Base-by-base conservation (phyloP, 2,113 vertebrate genomes). In the Epinephelus lanceolatus region DNA sequence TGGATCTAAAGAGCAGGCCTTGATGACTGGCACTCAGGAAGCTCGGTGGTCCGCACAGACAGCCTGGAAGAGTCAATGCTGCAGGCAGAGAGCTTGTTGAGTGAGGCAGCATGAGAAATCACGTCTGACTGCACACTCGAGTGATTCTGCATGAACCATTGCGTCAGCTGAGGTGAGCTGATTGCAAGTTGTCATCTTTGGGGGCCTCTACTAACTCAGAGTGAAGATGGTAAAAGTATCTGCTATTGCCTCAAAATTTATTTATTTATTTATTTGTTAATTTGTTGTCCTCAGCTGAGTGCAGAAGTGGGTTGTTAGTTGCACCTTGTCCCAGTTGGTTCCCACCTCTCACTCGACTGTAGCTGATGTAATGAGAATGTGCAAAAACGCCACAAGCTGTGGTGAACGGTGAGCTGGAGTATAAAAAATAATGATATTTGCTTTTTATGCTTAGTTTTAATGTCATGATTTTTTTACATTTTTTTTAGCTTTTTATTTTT, bases 1-100 rank as follows among this genome's bases (percentile, higher is more conserved):
- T 89, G 69, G 80, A 82, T 79, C 69, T 72, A 81, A 87, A 78
- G 70, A 82, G 85, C 53, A 17, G 33, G 23, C 9, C 18, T 5
- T 79, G 72, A 80, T 66, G 76, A 82, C 25, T 42, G 21, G 62
- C 77, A 51, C 52, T 17, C 40, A 21, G 52, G 11, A 62, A 1
- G 37, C 85, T 73, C 21, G 30, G 72, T 52, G 79, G 60, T 73
- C 75, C 73, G 14, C 45, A 19, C 62, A 56, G 53, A 60, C 7
- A 33, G 21, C 49, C 63, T 57, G 67, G 23, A 66, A 59, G 14
- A 66, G n/a, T 9, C 6, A 53, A 71, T 37, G 47, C 45, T 63
- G 52, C 27, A 30, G 45, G 51, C 53, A 12, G 45, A 33, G 18
- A 23, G 47, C 61, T 76, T 2, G 9, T n/a, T 17, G 59, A 62